Evolutionary conservation across 2,113 vertebrate genomes (phyloP).

Genomic region (Coturnix japonica): DNA sequence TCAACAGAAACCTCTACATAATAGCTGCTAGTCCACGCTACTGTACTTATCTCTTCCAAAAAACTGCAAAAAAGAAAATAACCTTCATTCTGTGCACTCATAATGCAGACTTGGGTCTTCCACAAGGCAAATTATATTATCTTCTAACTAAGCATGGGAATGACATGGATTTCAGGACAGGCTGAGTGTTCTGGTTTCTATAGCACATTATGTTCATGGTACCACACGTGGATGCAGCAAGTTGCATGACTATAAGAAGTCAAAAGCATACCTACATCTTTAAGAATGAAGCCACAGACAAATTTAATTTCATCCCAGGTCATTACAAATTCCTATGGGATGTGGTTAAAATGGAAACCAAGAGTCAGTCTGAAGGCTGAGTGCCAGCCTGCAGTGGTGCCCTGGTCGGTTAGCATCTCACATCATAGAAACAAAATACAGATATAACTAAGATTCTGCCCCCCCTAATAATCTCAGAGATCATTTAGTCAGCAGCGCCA

Average conservation of each 20-base stretch:
- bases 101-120: background rate
- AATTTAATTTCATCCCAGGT: background rate
- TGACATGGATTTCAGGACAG: rapidly evolving
- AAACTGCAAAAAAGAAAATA: background rate
- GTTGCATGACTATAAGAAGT: background rate
- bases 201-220: background rate
- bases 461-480: background rate
- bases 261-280: background rate
- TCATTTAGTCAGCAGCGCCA: background rate
- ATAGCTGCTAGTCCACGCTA: background rate
- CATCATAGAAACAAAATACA: background rate
- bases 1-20: background rate
- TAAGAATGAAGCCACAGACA: background rate
- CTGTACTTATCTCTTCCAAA: background rate
- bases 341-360: background rate
- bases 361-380: background rate
- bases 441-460: background rate
- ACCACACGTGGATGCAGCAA: background rate
- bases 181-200: background rate
- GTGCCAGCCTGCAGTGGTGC: background rate
- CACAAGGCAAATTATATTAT: background rate
- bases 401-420: background rate
- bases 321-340: background rate
- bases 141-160: background rate
- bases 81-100: background rate